Percentiles rank a stretch among this genome's conserved stretches.
Evolutionary conservation across 2,113 vertebrate species (phyloP).

Genomic region (Corythornis madagascariensis): DNA sequence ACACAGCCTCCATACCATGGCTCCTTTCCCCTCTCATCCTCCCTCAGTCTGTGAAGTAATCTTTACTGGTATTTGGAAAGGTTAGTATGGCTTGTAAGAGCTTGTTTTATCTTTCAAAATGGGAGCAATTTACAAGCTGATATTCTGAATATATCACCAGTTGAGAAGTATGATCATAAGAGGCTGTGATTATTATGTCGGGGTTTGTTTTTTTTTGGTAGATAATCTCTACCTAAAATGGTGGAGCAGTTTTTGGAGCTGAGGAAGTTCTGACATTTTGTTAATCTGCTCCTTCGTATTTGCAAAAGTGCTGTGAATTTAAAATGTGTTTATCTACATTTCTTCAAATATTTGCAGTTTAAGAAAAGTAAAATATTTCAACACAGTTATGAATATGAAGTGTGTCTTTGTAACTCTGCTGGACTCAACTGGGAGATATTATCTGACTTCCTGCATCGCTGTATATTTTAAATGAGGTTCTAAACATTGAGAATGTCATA

Average conservation of each 20-base stretch:
- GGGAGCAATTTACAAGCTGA: background rate
- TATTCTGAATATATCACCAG: conserved; percentile 19
- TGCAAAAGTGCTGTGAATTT: conserved; percentile 64
- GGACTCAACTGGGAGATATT: conserved; percentile 35
- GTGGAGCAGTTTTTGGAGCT: conserved; percentile 41
- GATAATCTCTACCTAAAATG: conserved; percentile 45
- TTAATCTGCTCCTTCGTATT: conserved; percentile 52
- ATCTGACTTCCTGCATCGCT: background rate
- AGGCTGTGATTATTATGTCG: background rate
- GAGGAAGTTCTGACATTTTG: conserved; percentile 63
- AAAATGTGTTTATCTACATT: conserved; percentile 65
- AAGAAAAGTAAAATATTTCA: conserved; percentile 58
- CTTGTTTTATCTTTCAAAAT: conserved; percentile 14
- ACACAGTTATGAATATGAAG: conserved; percentile 47
- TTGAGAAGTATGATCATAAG: conserved; percentile 1
- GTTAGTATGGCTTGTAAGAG: background rate
- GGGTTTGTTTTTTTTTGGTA: background rate
- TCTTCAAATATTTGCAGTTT: conserved; percentile 64
- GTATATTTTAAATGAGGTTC: conserved; percentile 1
- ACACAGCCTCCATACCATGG: fast-evolving
- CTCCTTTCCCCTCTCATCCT: background rate
- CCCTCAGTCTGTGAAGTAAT: background rate
- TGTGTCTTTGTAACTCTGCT: conserved; percentile 39
- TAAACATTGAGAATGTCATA: conserved; percentile 1
- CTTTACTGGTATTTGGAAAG: background rate